Evolutionary conservation across 2,888 invertebrate genomes (phyloP).

Genomic region (Conus canariensis): DNA sequence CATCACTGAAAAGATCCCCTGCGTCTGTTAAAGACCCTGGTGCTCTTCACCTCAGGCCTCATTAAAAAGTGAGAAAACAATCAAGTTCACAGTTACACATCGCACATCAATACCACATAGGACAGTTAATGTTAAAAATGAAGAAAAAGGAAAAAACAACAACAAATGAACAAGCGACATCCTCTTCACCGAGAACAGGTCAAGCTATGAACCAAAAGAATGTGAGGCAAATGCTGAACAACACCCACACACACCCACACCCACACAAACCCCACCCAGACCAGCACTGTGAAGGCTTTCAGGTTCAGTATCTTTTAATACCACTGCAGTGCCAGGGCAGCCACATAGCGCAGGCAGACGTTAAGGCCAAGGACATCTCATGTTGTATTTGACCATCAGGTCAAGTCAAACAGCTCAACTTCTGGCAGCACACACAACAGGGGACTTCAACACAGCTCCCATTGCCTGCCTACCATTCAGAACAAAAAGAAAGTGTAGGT

Average conservation of each 20-base stretch:
- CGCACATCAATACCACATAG: neutral
- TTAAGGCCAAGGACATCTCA: slow-evolving; percentile 3
- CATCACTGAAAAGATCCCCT: neutral
- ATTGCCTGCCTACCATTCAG: neutral
- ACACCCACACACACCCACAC: no score
- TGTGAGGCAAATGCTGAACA: neutral
- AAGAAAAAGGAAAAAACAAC: neutral
- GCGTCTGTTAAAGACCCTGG: neutral
- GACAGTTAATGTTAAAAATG: neutral
- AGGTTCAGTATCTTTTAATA: slow-evolving; percentile 4
- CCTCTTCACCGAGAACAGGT: neutral
- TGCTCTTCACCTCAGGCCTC: neutral
- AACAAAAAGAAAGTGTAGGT: neutral
- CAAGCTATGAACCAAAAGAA: neutral
- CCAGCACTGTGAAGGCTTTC: slow-evolving; percentile 29
- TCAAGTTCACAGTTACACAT: neutral
- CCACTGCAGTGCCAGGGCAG: neutral
- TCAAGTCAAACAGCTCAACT: neutral
- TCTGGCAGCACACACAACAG: neutral
- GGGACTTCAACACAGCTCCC: neutral
- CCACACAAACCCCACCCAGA: neutral
- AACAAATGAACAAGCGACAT: neutral
- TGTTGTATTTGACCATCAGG: neutral
- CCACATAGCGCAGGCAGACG: neutral
- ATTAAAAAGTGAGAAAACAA: neutral